Evolutionary conservation across 1,140 invertebrate genomes (phyloP), one percentile per base, ranked within the genome.

Genomic region (Diabrotica undecimpunctata): DNA sequence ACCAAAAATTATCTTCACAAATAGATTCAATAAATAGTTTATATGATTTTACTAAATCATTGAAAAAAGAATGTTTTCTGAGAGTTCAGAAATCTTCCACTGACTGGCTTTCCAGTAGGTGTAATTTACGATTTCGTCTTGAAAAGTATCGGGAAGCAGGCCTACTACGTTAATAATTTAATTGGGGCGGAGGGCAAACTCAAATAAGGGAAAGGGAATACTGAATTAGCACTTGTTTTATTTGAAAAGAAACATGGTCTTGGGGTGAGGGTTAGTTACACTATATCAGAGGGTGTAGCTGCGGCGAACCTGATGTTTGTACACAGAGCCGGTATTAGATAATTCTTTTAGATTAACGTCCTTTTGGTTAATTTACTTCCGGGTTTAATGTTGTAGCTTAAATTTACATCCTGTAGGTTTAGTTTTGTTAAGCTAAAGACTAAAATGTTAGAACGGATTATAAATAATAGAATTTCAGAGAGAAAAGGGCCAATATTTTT

Each of bases 181-280:
- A 66, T 66, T 66, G 65, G 57, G 59, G 54, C 59, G 50, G 41
- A 54, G 61, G 54, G 54, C 64, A 61, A 58, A 65, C 60, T 46
- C 41, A 46, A 46, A 46, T 46, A 46, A 41, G 59, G 36, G 25
- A 14, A 41, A 61, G 65, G 65, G 65, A 66, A 56, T 61, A 13
- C 41, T 66, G 58, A 61, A 67, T 67, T 64, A 55, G 53, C 57
- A 59, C 62, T 60, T 59, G 64, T 60, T 67, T 67, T 64, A 64
- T 68, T 68, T 58, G 67, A 62, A 68, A 61, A 57, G 67, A 62
- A 59, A 66, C 63, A 58, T 61, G 63, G 52, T 13, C 39, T 50
- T 50, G 58, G 64, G 64, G 67, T 56, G 67, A 68, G 67, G 67
- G 67, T 65, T 68, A 62, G 67, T 68, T 68, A 68, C 67, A 62